phyloP scores from a whole-genome alignment of 2,888 invertebrate genomes.

The Pyrocoelia pectoralis region DNA sequence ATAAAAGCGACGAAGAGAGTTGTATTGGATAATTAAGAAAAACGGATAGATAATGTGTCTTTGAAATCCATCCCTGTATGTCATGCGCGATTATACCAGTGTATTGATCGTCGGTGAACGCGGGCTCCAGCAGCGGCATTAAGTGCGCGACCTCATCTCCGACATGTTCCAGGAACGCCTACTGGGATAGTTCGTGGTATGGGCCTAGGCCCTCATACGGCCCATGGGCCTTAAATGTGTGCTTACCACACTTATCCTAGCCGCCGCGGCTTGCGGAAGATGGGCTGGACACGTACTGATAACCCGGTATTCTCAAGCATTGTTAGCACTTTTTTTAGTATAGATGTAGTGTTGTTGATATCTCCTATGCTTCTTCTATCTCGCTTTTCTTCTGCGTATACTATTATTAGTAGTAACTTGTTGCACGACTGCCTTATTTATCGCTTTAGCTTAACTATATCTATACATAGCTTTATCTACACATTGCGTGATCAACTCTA shows the following conservation, averaged over 20 bases:
- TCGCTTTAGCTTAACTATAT: background rate
- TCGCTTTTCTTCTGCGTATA: conserved; percentile 18
- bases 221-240: conserved; percentile 53
- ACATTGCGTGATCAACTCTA: too few relatives aligned
- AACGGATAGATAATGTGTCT: background rate
- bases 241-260: conserved; percentile 60
- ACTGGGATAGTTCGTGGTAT: conserved; percentile 41
- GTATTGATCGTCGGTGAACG: conserved; percentile 52
- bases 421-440: conserved; percentile 25
- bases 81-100: conserved; percentile 43
- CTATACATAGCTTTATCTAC: background rate
- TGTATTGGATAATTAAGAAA: background rate
- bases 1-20: background rate
- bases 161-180: conserved; percentile 42
- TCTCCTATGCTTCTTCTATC: conserved; percentile 27
- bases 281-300: conserved; percentile 56
- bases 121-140: conserved; percentile 52
- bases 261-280: conserved; percentile 55
- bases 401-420: conserved; percentile 28
- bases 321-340: conserved; percentile 47
- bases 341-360: conserved; percentile 43
- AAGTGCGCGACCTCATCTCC: conserved; percentile 53
- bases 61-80: conserved; percentile 33
- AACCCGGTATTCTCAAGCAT: conserved; percentile 53
- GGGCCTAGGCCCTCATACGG: conserved; percentile 40